Conservation (phyloP, 1,140 invertebrate genomes). For the Lepidurus arcticus region DNA sequence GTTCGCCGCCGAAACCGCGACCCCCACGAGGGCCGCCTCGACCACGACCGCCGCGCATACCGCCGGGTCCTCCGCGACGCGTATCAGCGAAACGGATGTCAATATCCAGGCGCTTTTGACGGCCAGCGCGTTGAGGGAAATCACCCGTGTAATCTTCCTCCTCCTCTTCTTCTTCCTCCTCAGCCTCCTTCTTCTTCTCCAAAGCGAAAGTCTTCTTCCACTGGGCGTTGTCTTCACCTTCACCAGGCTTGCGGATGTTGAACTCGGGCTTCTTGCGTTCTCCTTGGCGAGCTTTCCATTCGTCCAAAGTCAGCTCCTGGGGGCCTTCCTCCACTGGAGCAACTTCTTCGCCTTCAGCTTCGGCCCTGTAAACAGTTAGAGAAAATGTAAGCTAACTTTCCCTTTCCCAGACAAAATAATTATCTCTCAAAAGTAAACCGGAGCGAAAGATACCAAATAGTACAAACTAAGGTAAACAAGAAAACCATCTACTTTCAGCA, state of each 20-base stretch:
- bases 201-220: slow-evolving; percentile 88
- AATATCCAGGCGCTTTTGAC: slow-evolving; percentile 80
- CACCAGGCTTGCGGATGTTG: slow-evolving; percentile 83
- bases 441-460: neutral
- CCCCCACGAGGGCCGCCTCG: slow-evolving; percentile 41
- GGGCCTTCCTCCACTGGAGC: slow-evolving; percentile 39
- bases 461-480: neutral
- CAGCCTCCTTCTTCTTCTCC: slow-evolving; percentile 69
- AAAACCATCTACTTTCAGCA: neutral
- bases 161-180: slow-evolving; percentile 54
- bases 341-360: slow-evolving; percentile 61
- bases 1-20: slow-evolving; percentile 42
- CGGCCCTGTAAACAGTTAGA: slow-evolving; percentile 42
- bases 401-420: neutral
- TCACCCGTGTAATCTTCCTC: slow-evolving; percentile 49
- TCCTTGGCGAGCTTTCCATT: slow-evolving; percentile 74
- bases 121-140: slow-evolving; percentile 77
- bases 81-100: slow-evolving; percentile 83
- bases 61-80: slow-evolving; percentile 59
- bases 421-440: neutral
- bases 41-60: slow-evolving; percentile 47
- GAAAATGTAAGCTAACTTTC: neutral
- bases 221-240: slow-evolving; percentile 81
- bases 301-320: slow-evolving; percentile 71
- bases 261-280: slow-evolving; percentile 71